Evolutionary conservation across 2,888 invertebrate species (phyloP), one percentile per base, ranked within the genome.

Genomic region (Mythimna albipuncta): DNA sequence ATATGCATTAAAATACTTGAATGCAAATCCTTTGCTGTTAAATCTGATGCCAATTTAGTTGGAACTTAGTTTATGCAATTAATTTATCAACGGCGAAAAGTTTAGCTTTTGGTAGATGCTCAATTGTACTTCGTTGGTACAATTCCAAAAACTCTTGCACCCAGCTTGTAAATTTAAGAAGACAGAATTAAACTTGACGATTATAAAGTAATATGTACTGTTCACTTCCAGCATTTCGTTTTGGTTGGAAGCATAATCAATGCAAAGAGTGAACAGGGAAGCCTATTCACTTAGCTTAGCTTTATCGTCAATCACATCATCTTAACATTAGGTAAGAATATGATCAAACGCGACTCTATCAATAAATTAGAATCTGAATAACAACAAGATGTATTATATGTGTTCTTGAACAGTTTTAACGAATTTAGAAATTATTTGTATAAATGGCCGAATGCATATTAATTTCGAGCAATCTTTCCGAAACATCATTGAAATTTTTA

Each of bases 1-100:
- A 77, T 77, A 68, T 66, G 57, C 4, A 61, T 55, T 32, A n/a
- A 50, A 55, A 61, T 50, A 47, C 41, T 77, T 54, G 21, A 55
- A 70, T 61, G 52, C 26, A 35, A 76, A 76, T 65, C 69, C 69
- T 21, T 55, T 32, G 11, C 47, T 65, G 19, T n/a, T 67, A 16
- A 35, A 58, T 44, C 38, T 32, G 38, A 69, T 47, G n/a, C 26
- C 35, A 74, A 59, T 76, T 59, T 59, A 54, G 57, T 58, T 10
- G 13, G 57, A 64, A n/a, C 38, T 44, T 52, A 41, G 21, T 75
- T 58, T 41, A 50, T 3, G 11, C 32, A 50, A 32, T 50, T 50
- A 0, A 52, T 52, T 75, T 58, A 1, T 11, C 13, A 26, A 70
- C 16, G n/a, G 5, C 5, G 35, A 32, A 35, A 58, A 35, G 57